Conservation (phyloP, 2,797 vertebrate genomes). For the Fratercula arctica region DNA sequence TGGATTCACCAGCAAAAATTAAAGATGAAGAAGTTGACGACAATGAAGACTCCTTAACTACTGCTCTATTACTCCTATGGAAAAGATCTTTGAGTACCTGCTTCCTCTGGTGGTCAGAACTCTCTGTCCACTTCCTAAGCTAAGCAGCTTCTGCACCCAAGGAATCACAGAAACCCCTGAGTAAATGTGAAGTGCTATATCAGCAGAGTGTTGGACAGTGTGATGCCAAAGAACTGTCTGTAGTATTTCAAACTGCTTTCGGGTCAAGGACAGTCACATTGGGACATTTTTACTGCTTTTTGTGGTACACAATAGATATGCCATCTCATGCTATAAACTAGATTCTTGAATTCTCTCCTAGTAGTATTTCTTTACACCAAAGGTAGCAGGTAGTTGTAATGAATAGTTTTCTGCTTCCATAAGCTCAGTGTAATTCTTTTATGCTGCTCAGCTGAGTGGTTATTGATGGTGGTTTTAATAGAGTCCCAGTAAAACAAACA, state of each 20-base stretch:
- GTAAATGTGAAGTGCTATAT: not conserved
- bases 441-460: not conserved
- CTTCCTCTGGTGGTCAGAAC: not conserved
- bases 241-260: not conserved
- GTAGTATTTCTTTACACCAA: not conserved
- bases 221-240: not conserved
- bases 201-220: not conserved
- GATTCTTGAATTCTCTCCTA: not conserved
- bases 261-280: not conserved
- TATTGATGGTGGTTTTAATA: not conserved
- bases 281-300: not conserved
- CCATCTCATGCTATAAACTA: not conserved
- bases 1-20: not conserved
- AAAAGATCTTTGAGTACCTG: not conserved
- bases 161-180: not conserved
- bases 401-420: not conserved
- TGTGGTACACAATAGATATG: not conserved
- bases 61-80: not conserved
- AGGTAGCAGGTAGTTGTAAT: not conserved
- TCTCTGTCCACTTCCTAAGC: not conserved
- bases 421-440: not conserved
- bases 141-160: not conserved
- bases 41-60: not conserved
- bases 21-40: not conserved
- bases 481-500: not conserved